Evolutionary conservation across 2,888 invertebrate genomes (phyloP), one percentile per base, ranked within the genome.

Genomic region (Cryptocheilus praepositus): DNA sequence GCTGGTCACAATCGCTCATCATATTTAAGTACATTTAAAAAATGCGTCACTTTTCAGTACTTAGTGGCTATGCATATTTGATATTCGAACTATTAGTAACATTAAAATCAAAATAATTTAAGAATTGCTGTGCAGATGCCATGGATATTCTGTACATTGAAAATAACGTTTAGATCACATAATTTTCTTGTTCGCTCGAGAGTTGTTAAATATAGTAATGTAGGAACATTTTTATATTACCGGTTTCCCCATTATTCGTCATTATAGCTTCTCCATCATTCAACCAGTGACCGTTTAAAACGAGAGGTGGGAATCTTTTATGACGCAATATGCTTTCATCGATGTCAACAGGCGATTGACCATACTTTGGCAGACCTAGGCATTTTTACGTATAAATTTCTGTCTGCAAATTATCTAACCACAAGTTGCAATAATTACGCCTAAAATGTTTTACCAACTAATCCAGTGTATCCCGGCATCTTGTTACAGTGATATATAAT

Each of bases 211-310:
- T n/a, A n/a, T n/a, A n/a, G n/a, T n/a, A n/a, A n/a, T n/a, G n/a
- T n/a, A n/a, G n/a, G n/a, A n/a, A n/a, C n/a, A n/a, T n/a, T n/a
- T 25, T 25, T 5, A 25, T 5, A 25, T 25, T 11, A 36, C 36
- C 36, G 11, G 36, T 36, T 7, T 11, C 7, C 11, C 86, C 86
- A 13, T 71, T 64, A 57, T 86, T 86, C 0, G 25, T 28, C 21
- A 86, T 60, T 49, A 36, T 61, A 4, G 86, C 83, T 51, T 82
- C 80, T 13, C 86, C 86, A 21, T 85, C 84, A 25, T 79, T 82
- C 16, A 80, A 58, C 86, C 86, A 86, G 54, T 86, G 85, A 2
- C 86, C 86, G 51, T 77, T 82, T 3, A 86, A 61, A 18, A 77
- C 77, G 36, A 86, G 71, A 0, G 83, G 81, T 43, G 81, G 70